These are phyloP conservation scores for Hypomecis atomaria DNA, from an alignment of 2,888 invertebrate genomes.

Conservation along the genomic window DNA sequence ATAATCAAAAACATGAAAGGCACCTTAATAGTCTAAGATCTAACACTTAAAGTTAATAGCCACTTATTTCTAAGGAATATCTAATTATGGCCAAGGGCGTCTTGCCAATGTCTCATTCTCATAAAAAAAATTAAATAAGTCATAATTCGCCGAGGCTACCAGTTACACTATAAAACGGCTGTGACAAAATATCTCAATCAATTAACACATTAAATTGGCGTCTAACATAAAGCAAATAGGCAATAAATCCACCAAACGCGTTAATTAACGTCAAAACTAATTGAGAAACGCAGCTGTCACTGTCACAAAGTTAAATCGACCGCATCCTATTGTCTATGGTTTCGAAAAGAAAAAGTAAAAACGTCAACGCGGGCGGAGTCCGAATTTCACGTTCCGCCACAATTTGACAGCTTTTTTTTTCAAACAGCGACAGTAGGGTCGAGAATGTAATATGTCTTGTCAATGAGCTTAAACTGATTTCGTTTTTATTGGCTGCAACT, in stretches of 20 bases:
- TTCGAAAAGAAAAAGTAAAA: conserved; percentile 39
- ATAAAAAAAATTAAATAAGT: conserved; percentile 28
- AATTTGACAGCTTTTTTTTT: conserved; percentile 61
- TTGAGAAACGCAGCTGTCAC: conserved; percentile 58
- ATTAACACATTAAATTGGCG: conserved; percentile 44
- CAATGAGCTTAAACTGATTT: conserved; percentile 57
- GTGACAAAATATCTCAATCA: conserved; percentile 35
- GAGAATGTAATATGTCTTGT: conserved; percentile 69
- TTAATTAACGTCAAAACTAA: conserved; percentile 58
- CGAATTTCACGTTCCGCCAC: conserved; percentile 50
- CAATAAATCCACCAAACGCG: conserved; percentile 55
- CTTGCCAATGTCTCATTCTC: conserved; percentile 9
- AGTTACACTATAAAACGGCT: conserved; percentile 34
- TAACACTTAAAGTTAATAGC: neutral
- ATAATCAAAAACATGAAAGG: no score
- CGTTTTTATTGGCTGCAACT: conserved; percentile 69
- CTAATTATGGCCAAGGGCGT: conserved; percentile 21
- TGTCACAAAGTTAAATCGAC: conserved; percentile 51
- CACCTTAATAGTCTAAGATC: no score
- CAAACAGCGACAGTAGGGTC: conserved; percentile 47
- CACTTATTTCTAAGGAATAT: neutral
- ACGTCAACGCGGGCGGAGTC: conserved; percentile 67
- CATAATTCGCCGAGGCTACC: conserved; percentile 29
- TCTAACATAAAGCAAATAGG: conserved; percentile 38
- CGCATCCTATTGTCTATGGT: conserved; percentile 51